These are phyloP conservation scores for Heliconius melpomene DNA, from an alignment of 1,140 invertebrate genomes.

Conservation along the genomic window DNA sequence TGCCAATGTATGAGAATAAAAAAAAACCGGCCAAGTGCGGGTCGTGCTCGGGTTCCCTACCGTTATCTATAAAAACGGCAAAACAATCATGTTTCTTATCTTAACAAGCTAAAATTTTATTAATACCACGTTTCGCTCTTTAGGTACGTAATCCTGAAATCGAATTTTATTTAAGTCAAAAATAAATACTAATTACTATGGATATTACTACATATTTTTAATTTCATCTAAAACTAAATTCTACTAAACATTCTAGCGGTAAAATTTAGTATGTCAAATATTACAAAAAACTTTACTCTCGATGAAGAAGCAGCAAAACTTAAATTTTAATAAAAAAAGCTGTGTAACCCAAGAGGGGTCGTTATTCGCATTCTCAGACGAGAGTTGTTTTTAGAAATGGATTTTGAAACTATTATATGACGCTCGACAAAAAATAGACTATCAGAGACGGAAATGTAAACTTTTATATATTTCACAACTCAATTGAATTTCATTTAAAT, in stretches of 20 bases:
- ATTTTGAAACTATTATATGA: constrained; percentile 40
- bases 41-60: too few relatives aligned
- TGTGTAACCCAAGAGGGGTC: constrained; percentile 40
- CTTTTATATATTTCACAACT: neutral
- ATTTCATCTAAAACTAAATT: too few relatives aligned
- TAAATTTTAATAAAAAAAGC: neutral
- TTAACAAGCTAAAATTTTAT: neutral
- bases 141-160: too few relatives aligned
- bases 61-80: too few relatives aligned
- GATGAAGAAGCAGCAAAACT: neutral
- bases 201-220: too few relatives aligned
- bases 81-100: neutral
- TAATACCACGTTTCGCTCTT: too few relatives aligned
- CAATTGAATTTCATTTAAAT: neutral
- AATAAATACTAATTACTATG: too few relatives aligned
- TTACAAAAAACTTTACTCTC: neutral
- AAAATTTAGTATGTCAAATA: neutral
- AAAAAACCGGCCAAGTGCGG: too few relatives aligned
- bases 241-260: constrained; percentile 22
- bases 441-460: neutral
- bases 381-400: constrained; percentile 43
- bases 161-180: too few relatives aligned
- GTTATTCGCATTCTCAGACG: constrained; percentile 42
- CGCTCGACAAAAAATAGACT: constrained; percentile 35
- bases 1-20: too few relatives aligned